These are phyloP conservation scores for Bubo blakistoni DNA, from an alignment of 2,113 vertebrate genomes.

Conservation along the genomic window DNA sequence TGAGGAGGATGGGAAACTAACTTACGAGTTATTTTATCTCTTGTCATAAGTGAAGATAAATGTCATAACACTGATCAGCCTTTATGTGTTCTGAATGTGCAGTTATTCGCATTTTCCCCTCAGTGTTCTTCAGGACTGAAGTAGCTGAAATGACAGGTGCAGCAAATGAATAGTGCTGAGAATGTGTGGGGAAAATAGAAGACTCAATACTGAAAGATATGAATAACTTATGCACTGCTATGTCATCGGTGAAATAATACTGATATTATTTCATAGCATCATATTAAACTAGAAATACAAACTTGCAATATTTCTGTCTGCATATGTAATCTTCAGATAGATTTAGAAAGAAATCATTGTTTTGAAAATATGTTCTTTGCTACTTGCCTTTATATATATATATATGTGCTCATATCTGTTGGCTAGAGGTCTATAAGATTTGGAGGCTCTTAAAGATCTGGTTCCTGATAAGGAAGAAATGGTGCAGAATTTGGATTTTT, in stretches of 20 bases:
- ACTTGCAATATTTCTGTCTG: background rate
- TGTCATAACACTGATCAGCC: conserved; percentile 51
- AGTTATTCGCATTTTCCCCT: conserved; percentile 46
- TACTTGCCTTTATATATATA: background rate
- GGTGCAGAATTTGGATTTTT: background rate
- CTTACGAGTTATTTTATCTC: conserved; percentile 22
- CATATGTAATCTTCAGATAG: background rate
- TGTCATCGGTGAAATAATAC: background rate
- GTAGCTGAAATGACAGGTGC: conserved; percentile 46
- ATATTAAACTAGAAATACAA: background rate
- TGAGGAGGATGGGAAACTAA: background rate
- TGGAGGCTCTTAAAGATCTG: background rate
- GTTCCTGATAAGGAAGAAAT: background rate
- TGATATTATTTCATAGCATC: background rate
- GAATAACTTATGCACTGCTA: background rate
- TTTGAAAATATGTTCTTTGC: background rate
- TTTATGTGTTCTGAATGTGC: conserved; percentile 16
- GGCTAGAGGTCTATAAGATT: background rate
- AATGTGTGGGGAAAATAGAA: background rate
- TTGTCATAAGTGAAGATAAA: conserved; percentile 50
- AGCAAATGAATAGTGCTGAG: conserved; percentile 29
- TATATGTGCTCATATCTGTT: background rate
- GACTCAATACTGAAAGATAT: background rate
- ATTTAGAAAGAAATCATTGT: background rate
- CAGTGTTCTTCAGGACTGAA: conserved; percentile 24